Evolutionary conservation across 2,113 vertebrate genomes (phyloP).

Genomic region (Melanerpes aurifrons): DNA sequence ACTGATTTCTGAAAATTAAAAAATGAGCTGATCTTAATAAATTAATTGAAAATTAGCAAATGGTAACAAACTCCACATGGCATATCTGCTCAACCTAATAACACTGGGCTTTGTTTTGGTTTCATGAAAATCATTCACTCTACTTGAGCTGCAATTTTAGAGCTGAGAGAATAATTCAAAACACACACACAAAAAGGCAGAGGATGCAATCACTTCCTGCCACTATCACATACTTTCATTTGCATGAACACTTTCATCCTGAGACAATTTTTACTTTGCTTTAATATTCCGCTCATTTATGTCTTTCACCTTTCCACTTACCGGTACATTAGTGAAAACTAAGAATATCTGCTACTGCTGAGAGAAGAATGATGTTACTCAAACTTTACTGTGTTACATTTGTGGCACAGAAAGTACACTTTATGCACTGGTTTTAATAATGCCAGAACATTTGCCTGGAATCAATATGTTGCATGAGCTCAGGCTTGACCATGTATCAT

Average conservation of each 20-base stretch:
- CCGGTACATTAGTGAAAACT: not conserved
- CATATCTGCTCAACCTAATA: not conserved
- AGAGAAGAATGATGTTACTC: not conserved
- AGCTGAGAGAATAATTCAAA: conserved; percentile 28
- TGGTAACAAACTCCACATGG: conserved; percentile 1
- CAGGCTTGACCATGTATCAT: not conserved
- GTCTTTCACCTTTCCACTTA: not conserved
- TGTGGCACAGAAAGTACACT: not conserved
- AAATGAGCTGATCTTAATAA: conserved; percentile 63
- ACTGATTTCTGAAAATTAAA: conserved; percentile 67
- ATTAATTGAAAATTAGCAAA: conserved; percentile 63
- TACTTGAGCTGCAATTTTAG: not conserved
- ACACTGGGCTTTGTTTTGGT: not conserved
- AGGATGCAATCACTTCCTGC: not conserved
- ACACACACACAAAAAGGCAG: not conserved
- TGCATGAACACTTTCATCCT: not conserved
- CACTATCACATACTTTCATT: not conserved
- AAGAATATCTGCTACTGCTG: not conserved
- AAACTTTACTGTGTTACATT: not conserved
- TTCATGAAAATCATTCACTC: not conserved
- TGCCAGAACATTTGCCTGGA: not conserved
- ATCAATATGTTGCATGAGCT: not conserved
- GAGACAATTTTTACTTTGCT: not conserved
- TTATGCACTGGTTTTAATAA: not conserved
- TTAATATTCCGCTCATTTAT: not conserved